Conservation (phyloP, 1,140 invertebrate species). For the Megalopta genalis region DNA sequence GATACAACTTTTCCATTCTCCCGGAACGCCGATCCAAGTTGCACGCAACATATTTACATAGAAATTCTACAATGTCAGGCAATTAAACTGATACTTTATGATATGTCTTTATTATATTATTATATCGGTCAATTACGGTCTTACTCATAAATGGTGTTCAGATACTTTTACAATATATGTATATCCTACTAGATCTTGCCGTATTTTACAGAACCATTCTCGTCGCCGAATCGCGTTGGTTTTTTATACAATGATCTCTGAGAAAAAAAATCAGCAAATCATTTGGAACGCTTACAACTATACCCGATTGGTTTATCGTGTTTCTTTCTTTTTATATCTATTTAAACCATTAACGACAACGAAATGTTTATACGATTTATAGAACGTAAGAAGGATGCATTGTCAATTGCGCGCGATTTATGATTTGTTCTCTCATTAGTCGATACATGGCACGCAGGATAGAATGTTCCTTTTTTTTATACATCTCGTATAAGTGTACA, state of each 20-base stretch:
- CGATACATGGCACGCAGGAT: not conserved
- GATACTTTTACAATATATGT: constrained; percentile 58
- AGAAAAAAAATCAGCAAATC: constrained; percentile 4
- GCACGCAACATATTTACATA: constrained; percentile 75
- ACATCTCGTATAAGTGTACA: too few relatives aligned
- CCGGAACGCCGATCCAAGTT: constrained; percentile 67
- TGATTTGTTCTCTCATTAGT: not conserved
- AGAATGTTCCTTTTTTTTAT: not conserved
- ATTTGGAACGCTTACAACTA: constrained; percentile 12
- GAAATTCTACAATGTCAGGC: constrained; percentile 78
- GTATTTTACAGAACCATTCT: constrained; percentile 32
- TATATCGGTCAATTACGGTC: constrained; percentile 74
- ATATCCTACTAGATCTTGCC: constrained; percentile 7
- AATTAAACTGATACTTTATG: constrained; percentile 79
- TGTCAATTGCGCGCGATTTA: not conserved
- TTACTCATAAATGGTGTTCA: constrained; percentile 70
- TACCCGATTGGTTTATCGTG: constrained; percentile 2
- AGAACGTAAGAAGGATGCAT: not conserved
- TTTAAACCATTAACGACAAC: constrained; percentile 1
- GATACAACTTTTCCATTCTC: constrained; percentile 35
- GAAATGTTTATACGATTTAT: not conserved
- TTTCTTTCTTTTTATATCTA: not conserved
- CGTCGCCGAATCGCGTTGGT: not conserved
- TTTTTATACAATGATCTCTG: constrained; percentile 27
- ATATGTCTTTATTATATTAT: constrained; percentile 79